Evolutionary conservation across 2,113 vertebrate genomes (phyloP), one percentile per base, ranked within the genome.

Genomic region (Phaethornis superciliosus): DNA sequence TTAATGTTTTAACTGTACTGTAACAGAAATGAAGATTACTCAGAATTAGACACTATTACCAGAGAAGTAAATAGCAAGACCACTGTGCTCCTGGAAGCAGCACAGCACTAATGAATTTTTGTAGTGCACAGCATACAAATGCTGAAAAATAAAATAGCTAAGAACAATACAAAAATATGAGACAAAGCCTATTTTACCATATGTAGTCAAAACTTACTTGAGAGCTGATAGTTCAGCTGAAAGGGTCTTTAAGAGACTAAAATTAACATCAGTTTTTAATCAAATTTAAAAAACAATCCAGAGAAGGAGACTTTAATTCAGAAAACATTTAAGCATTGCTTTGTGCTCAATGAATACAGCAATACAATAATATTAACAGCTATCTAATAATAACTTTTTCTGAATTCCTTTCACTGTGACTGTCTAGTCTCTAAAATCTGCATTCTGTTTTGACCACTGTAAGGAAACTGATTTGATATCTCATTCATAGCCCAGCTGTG

Each of bases 401-500:
- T 71, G 42, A 83, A 89, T 91, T 80, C 60, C 27, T 74, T 88
- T 91, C 51, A 33, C 35, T 0, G 0, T 2, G 2, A 30, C 40
- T 69, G 51, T 79, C 54, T 55, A 30, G 9, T 71, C 78, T 81
- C 33, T 81, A 76, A 87, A 96, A 92, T 88, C 86, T 71, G 28
- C 46, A n/a, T 85, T 96, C 37, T 85, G 22, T 87, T 96, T 88
- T 88, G 91, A 94, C 76, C 19, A 35, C 89, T 90, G 86, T 76
- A 91, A 12, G 27, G 68, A 84, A 90, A 59, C 87, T 76, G 37
- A 81, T 94, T 96, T 97, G 96, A 95, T 96, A 85, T 93, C 95
- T 97, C 97, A 97, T 97, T 97, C 96, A 58, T 32, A 94, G 93
- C 85, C 82, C 92, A 96, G 96, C 95, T 97, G 96, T 95, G 95